These are phyloP conservation scores for Hesperophylax magnus DNA, from an alignment of 1,140 invertebrate species.

Conservation along the genomic window DNA sequence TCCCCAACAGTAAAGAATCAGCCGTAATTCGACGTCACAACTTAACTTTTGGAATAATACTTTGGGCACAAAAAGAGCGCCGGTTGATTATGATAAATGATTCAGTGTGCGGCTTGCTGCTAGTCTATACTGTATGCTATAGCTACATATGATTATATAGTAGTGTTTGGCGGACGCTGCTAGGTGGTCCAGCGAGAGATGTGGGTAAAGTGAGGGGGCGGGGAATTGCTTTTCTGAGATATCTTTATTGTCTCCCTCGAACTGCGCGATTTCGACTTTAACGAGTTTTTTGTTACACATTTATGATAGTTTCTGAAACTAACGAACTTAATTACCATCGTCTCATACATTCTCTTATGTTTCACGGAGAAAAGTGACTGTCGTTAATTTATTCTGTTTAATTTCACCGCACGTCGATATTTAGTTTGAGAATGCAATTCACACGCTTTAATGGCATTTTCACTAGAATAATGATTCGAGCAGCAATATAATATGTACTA, in stretches of 20 bases:
- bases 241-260: slow-evolving; percentile 13
- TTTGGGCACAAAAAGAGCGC: slow-evolving; percentile 20
- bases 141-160: too few relatives aligned
- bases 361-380: neutral
- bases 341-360: neutral
- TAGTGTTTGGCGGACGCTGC: slow-evolving; percentile 30
- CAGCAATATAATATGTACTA: too few relatives aligned
- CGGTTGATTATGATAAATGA: slow-evolving; percentile 42
- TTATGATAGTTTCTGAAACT: too few relatives aligned
- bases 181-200: slow-evolving; percentile 26
- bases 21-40: neutral
- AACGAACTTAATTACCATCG: too few relatives aligned
- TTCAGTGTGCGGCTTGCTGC: neutral
- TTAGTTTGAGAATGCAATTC: too few relatives aligned
- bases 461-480: too few relatives aligned
- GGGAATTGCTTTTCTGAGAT: slow-evolving; percentile 5
- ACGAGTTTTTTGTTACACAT: neutral
- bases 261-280: neutral
- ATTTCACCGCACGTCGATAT: too few relatives aligned
- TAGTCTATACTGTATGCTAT: too few relatives aligned
- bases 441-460: too few relatives aligned
- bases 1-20: neutral
- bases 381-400: neutral
- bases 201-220: neutral
- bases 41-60: neutral